Conservation (phyloP, 2,888 invertebrate genomes). For the Plemyria rubiginata region DNA sequence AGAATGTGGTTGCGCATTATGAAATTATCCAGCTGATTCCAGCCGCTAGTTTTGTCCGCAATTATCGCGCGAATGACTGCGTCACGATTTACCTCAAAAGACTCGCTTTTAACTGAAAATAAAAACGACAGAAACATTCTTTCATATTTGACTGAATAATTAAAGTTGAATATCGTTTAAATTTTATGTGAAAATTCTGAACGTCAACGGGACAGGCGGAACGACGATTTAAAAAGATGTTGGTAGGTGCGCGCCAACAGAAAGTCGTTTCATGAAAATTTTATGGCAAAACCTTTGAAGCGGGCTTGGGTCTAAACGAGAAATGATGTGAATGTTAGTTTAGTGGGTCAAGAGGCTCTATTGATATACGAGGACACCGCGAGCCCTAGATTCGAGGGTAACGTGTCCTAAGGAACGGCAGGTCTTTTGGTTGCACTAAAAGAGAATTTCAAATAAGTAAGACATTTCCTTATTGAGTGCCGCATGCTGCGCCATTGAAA, state of each 20-base stretch:
- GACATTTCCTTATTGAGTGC: conserved; percentile 13
- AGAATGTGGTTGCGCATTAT: conserved; percentile 40
- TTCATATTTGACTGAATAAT: conserved; percentile 45
- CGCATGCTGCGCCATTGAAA: conserved; percentile 5
- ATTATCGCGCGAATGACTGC: conserved; percentile 63
- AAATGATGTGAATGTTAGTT: conserved; percentile 70
- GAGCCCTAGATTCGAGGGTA: conserved; percentile 54
- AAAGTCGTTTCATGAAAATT: conserved; percentile 67
- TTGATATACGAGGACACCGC: conserved; percentile 63
- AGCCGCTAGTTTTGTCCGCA: conserved; percentile 53
- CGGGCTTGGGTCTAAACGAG: conserved; percentile 60
- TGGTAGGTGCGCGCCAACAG: conserved; percentile 41
- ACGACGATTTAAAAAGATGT: conserved; percentile 59
- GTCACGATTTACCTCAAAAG: conserved; percentile 55
- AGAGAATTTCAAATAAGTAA: conserved; percentile 37
- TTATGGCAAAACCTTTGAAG: conserved; percentile 68
- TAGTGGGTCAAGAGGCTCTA: conserved; percentile 72
- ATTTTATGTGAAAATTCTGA: conserved; percentile 47
- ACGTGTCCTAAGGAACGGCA: conserved; percentile 51
- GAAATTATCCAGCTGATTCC: conserved; percentile 44
- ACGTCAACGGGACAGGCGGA: conserved; percentile 54
- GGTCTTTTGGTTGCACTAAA: conserved; percentile 38
- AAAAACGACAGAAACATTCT: conserved; percentile 36
- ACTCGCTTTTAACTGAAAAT: conserved; percentile 52
- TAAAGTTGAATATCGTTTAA: conserved; percentile 46